These are phyloP conservation scores for Lagopus muta DNA, from an alignment of 2,113 vertebrate species.

Conservation along the genomic window DNA sequence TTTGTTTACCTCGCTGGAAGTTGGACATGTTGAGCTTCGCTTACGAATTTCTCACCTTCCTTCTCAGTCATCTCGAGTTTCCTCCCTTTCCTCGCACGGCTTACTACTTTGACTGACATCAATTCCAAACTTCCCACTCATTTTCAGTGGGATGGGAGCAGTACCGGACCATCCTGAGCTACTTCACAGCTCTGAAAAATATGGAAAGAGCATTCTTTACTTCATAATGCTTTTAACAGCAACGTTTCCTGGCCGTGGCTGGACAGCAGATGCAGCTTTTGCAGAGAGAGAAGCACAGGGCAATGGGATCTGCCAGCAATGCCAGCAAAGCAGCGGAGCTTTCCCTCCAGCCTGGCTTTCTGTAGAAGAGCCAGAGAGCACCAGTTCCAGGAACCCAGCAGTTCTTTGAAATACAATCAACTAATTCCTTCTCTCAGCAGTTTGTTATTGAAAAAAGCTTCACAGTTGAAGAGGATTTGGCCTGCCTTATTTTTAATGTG, in stretches of 20 bases:
- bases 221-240: background rate
- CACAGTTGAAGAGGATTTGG: background rate
- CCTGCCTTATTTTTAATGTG: background rate
- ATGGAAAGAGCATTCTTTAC: background rate
- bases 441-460: background rate
- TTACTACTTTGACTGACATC: background rate
- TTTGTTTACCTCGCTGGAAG: background rate
- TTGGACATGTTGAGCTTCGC: background rate
- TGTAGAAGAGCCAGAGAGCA: background rate
- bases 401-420: background rate
- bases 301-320: background rate
- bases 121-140: background rate
- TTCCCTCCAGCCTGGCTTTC: accelerated
- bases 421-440: background rate
- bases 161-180: background rate
- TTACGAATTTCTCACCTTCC: background rate
- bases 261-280: background rate
- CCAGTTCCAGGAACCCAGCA: background rate
- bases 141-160: background rate
- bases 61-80: background rate
- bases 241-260: background rate
- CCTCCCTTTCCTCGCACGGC: background rate
- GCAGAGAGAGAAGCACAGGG: background rate
- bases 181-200: background rate
- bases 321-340: background rate